Conservation (phyloP, 1,140 invertebrate genomes). For the Drosophila aff. region DNA sequence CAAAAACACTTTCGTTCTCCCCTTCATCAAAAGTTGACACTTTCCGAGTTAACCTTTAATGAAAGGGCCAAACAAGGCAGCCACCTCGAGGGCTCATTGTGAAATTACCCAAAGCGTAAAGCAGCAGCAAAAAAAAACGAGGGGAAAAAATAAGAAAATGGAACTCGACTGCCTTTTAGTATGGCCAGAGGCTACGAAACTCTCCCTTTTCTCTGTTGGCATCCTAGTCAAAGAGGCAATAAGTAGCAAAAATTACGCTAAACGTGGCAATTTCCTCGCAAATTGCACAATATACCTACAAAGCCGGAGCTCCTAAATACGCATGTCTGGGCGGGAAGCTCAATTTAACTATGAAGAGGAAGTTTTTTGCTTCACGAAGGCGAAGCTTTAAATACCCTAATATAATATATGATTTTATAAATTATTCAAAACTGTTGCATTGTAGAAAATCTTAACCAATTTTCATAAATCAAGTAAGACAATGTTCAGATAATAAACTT, state of each 20-base stretch:
- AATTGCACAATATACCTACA: conserved; percentile 64
- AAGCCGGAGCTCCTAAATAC: conserved; percentile 22
- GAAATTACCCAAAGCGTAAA: conserved; percentile 66
- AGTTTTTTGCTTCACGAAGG: background rate
- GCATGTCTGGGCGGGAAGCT: conserved; percentile 26
- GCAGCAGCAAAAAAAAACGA: background rate
- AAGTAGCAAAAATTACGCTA: conserved; percentile 83
- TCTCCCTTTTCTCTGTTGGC: conserved; percentile 23
- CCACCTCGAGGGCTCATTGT: conserved; percentile 71
- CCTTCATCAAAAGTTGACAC: conserved; percentile 72
- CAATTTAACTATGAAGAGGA: conserved; percentile 63
- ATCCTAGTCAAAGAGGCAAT: conserved; percentile 67
- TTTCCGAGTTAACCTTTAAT: conserved; percentile 58
- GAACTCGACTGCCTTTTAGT: conserved; percentile 41
- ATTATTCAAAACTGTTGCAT: background rate
- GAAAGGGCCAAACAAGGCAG: conserved; percentile 58
- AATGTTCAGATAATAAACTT: too few relatives aligned
- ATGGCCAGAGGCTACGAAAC: conserved; percentile 56
- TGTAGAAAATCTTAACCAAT: background rate
- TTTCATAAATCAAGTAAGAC: too few relatives aligned
- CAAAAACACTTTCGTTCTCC: conserved; percentile 44
- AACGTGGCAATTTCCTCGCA: conserved; percentile 80
- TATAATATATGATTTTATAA: background rate
- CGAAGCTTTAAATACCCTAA: background rate
- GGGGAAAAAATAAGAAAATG: conserved; percentile 36